A percentile compares a stretch with the other conserved stretches of the same genome.
Conservation (phyloP, 2,888 invertebrate genomes). For the Cremastobaeus sp. region DNA sequence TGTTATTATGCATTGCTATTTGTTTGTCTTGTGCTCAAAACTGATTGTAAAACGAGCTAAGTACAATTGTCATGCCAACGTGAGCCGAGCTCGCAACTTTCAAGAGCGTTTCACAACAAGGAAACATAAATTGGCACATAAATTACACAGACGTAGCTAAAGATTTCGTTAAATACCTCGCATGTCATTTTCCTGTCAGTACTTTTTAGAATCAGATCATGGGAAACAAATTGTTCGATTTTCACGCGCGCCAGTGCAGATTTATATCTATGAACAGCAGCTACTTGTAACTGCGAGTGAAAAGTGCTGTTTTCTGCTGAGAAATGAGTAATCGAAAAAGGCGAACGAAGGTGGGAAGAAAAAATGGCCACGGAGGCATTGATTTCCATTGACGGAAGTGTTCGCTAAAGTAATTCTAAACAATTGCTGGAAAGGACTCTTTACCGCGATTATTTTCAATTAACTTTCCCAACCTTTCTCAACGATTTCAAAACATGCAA, state of each 20-base stretch:
- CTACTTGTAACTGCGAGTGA: no score
- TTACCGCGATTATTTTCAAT: constrained; percentile 55
- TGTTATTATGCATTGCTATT: constrained; percentile 48
- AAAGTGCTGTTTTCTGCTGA: no score
- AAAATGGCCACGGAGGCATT: not conserved
- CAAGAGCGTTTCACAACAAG: constrained; percentile 47
- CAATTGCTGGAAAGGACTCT: constrained; percentile 48
- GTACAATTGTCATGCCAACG: constrained; percentile 47
- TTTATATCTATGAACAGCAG: no score
- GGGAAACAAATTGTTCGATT: no score
- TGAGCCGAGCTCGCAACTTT: constrained; percentile 39
- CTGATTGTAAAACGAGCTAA: constrained; percentile 51
- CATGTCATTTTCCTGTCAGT: constrained; percentile 10
- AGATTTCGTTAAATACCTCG: constrained; percentile 20
- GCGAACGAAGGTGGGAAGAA: not conserved
- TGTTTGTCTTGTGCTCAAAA: constrained; percentile 51
- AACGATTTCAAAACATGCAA: constrained; percentile 60
- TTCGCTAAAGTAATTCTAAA: constrained; percentile 28
- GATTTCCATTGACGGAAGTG: constrained; percentile 36
- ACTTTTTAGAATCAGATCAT: not conserved
- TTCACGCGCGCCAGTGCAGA: no score
- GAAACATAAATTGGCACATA: constrained; percentile 47
- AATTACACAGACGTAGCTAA: constrained; percentile 27
- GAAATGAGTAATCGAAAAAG: no score
- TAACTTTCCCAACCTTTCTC: constrained; percentile 62